Conservation (phyloP, 1,140 invertebrate species). For the Bradysia coprophila region DNA sequence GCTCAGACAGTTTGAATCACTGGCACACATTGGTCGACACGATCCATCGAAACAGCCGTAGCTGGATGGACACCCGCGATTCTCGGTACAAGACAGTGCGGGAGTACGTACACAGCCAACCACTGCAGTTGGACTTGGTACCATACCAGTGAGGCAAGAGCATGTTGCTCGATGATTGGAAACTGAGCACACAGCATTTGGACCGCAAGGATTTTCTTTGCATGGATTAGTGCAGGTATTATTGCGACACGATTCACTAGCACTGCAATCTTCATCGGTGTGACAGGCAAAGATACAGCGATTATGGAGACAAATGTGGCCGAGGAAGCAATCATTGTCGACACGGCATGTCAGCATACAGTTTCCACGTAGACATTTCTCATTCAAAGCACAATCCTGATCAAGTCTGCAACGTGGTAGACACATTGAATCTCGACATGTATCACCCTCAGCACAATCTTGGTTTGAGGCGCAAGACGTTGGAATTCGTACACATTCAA, state of each 20-base stretch:
- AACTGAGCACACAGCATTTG: slow-evolving; percentile 63
- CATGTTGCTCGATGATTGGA: slow-evolving; percentile 66
- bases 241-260: slow-evolving; percentile 56
- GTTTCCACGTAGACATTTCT: slow-evolving; percentile 63
- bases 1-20: slow-evolving; percentile 50
- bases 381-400: slow-evolving; percentile 74
- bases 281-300: slow-evolving; percentile 73
- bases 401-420: slow-evolving; percentile 53
- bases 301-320: slow-evolving; percentile 71
- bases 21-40: slow-evolving; percentile 59
- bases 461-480: slow-evolving; percentile 45
- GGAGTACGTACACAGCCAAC: slow-evolving; percentile 65
- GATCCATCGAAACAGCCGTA: slow-evolving; percentile 48
- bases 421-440: slow-evolving; percentile 62
- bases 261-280: slow-evolving; percentile 69
- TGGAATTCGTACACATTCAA: too few relatives aligned
- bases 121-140: slow-evolving; percentile 66
- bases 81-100: slow-evolving; percentile 43
- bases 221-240: slow-evolving; percentile 71
- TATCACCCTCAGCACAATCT: slow-evolving; percentile 48
- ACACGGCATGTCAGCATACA: slow-evolving; percentile 74
- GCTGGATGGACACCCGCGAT: slow-evolving; percentile 47
- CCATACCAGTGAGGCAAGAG: slow-evolving; percentile 54
- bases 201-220: slow-evolving; percentile 53
- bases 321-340: slow-evolving; percentile 80